Conservation (phyloP, 2,888 invertebrate species). For the Monoplex corrugatus region DNA sequence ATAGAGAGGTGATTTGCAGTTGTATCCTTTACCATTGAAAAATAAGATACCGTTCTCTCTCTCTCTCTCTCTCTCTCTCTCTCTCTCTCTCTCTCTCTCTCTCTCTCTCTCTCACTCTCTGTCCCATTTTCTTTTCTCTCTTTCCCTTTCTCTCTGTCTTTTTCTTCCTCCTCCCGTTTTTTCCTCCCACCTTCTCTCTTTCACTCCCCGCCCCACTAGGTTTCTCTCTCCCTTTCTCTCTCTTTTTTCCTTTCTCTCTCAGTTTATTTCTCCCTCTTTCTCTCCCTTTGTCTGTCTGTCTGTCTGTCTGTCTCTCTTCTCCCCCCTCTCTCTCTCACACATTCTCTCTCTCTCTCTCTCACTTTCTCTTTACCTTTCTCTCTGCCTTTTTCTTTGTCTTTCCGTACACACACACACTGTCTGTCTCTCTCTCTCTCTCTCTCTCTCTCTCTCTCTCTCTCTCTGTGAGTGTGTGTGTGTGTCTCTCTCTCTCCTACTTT, state of each 20-base stretch:
- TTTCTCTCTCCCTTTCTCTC: not conserved
- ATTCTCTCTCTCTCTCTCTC: not conserved
- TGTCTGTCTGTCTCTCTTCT: slow-evolving; percentile 23
- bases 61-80: too few relatives aligned
- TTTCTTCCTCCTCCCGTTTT: not conserved
- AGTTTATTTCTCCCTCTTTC: too few relatives aligned
- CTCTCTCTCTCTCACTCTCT: not conserved
- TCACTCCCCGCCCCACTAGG: slow-evolving; percentile 15
- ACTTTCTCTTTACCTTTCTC: slow-evolving; percentile 5
- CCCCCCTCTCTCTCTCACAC: slow-evolving; percentile 37
- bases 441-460: slow-evolving; percentile 5
- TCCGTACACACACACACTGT: too few relatives aligned
- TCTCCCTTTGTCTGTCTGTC: not conserved
- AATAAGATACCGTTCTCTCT: too few relatives aligned
- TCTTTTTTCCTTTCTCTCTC: too few relatives aligned
- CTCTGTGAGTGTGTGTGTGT: too few relatives aligned
- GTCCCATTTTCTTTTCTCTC: not conserved
- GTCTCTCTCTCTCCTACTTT: too few relatives aligned
- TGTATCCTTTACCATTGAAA: too few relatives aligned
- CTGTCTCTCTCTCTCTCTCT: slow-evolving; percentile 35
- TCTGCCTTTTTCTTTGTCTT: slow-evolving; percentile 18
- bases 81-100: not conserved
- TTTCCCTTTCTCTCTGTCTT: not conserved
- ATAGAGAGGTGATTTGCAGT: too few relatives aligned
- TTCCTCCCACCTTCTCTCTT: slow-evolving; percentile 35